A percentile compares a stretch with the other conserved stretches of the same genome.
These are phyloP conservation scores for Scaptomyza hsui DNA, from an alignment of 1,140 invertebrate genomes.

Conservation along the genomic window DNA sequence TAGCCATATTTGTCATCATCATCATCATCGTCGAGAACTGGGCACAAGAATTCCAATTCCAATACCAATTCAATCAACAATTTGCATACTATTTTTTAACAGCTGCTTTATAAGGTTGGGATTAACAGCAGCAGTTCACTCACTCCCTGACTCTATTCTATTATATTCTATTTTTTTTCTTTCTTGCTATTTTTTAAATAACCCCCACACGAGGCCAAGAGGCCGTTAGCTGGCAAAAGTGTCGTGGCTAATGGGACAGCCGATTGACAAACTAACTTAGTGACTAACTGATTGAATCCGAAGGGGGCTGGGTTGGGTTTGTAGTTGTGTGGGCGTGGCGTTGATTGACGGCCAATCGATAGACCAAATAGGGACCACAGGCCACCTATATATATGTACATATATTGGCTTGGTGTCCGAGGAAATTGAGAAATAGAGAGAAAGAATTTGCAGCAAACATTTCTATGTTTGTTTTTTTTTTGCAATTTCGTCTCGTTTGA, in stretches of 20 bases:
- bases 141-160: neutral
- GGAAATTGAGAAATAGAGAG: too few species aligned
- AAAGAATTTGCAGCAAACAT: conserved; percentile 62
- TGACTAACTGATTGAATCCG: conserved; percentile 54
- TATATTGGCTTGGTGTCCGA: too few species aligned
- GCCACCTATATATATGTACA: neutral
- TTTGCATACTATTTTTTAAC: conserved; percentile 74
- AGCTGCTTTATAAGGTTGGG: conserved; percentile 52
- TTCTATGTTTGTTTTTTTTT: conserved; percentile 2
- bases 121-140: conserved; percentile 41
- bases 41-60: conserved; percentile 65
- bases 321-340: conserved; percentile 32
- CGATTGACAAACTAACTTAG: conserved; percentile 70
- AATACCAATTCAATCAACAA: conserved; percentile 76
- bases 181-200: neutral
- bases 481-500: conserved; percentile 44
- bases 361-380: conserved; percentile 43
- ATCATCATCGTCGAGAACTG: conserved; percentile 4
- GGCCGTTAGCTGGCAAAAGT: conserved; percentile 61
- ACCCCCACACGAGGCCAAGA: conserved; percentile 4
- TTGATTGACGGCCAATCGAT: conserved; percentile 56
- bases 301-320: neutral
- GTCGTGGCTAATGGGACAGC: conserved; percentile 74
- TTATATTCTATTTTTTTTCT: too few species aligned
- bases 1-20: conserved; percentile 60